phyloP scores from a whole-genome alignment of 2,888 invertebrate species.

The Pyrrhia umbra region DNA sequence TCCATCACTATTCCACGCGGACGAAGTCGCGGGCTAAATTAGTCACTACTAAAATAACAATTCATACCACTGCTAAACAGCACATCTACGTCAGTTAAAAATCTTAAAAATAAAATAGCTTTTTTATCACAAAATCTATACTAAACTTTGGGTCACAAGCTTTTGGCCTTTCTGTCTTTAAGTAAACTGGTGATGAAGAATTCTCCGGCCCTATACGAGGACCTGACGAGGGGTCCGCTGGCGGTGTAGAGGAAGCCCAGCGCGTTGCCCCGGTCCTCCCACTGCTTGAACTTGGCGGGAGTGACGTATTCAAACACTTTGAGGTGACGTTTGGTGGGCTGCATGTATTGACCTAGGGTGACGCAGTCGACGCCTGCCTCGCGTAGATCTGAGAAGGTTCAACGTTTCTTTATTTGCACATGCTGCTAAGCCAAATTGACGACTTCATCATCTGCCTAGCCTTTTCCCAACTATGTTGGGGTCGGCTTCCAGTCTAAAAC shows the following conservation, averaged over 20 bases:
- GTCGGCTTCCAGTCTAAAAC: too few species aligned
- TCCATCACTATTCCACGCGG: too few species aligned
- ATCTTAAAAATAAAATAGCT: background rate
- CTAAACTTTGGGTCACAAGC: conserved; percentile 70
- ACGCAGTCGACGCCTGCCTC: conserved; percentile 97
- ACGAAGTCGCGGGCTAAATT: too few species aligned
- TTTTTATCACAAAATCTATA: background rate
- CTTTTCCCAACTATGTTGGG: too few species aligned
- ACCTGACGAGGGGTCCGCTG: conserved; percentile 98
- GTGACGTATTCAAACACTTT: conserved; percentile 99
- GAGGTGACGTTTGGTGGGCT: conserved; percentile 98
- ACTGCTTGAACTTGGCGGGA: conserved; percentile 96
- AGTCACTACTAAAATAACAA: too few species aligned
- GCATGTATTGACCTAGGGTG: conserved; percentile 99
- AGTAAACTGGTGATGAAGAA: conserved; percentile 96
- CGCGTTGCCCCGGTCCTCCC: conserved; percentile 95
- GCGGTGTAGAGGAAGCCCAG: conserved; percentile 99
- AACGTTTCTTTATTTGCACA: background rate
- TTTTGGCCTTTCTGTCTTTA: conserved; percentile 89
- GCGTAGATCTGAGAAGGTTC: conserved; percentile 92
- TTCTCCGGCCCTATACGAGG: conserved; percentile 99
- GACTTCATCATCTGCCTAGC: too few species aligned
- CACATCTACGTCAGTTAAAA: background rate
- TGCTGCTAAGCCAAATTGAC: too few species aligned
- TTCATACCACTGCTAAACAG: background rate